These are phyloP conservation scores for Cotesia chilonis DNA, from an alignment of 1,140 invertebrate genomes.

Conservation along the genomic window DNA sequence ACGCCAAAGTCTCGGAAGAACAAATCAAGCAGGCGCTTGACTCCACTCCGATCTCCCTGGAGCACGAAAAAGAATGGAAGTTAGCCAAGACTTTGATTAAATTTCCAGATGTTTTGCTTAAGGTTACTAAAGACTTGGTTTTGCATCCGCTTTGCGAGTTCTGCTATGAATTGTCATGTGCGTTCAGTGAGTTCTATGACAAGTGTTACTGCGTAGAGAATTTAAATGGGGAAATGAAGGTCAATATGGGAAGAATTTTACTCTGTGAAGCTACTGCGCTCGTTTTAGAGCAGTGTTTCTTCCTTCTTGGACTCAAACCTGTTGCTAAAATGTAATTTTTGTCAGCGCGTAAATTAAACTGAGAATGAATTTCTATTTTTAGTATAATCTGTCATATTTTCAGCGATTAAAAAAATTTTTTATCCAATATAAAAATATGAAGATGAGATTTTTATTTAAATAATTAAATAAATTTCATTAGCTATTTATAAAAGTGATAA, in stretches of 20 bases:
- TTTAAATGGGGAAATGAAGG: constrained; percentile 78
- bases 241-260: constrained; percentile 88
- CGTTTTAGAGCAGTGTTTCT: constrained; percentile 87
- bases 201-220: constrained; percentile 97
- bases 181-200: constrained; percentile 98
- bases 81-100: constrained; percentile 86
- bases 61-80: constrained; percentile 95
- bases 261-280: constrained; percentile 92
- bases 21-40: constrained; percentile 69
- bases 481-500: too few relatives aligned
- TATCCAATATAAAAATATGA: too few relatives aligned
- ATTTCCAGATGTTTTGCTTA: constrained; percentile 89
- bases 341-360: neutral
- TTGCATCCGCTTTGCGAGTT: constrained; percentile 94
- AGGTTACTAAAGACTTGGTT: constrained; percentile 84
- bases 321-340: constrained; percentile 86
- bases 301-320: constrained; percentile 91
- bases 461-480: too few relatives aligned
- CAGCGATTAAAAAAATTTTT: too few relatives aligned
- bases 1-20: constrained; percentile 72
- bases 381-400: too few relatives aligned
- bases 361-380: neutral
- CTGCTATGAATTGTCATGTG: constrained; percentile 91
- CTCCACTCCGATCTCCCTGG: constrained; percentile 73
- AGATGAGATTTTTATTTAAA: too few relatives aligned